These are phyloP conservation scores for Micrasema minimum DNA, from an alignment of 1,140 invertebrate genomes.

Conservation along the genomic window DNA sequence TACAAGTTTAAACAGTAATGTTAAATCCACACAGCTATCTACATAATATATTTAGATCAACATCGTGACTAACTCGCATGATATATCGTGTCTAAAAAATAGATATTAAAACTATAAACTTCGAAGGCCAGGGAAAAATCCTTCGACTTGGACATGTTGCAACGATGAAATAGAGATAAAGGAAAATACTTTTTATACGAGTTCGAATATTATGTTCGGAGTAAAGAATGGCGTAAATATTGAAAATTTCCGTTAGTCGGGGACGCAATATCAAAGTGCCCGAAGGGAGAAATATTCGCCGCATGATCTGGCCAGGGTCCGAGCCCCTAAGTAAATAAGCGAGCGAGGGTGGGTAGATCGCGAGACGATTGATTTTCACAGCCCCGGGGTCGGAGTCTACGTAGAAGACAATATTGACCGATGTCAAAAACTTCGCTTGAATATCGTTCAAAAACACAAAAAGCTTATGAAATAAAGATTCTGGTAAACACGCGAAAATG, in stretches of 20 bases:
- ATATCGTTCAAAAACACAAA: conserved; percentile 25
- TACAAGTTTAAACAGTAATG: neutral
- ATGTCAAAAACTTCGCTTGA: conserved; percentile 23
- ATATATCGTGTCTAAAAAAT: neutral
- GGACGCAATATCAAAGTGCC: conserved; percentile 11
- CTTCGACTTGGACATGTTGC: too few relatives aligned
- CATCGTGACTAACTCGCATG: conserved; percentile 10
- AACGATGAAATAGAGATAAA: too few relatives aligned
- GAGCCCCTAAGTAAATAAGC: conserved; percentile 1
- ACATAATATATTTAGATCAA: neutral
- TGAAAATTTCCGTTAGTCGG: neutral
- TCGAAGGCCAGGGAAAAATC: too few relatives aligned
- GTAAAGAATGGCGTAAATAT: conserved; percentile 12
- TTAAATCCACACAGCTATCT: conserved; percentile 18
- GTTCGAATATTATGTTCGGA: neutral
- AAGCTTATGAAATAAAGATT: conserved; percentile 22
- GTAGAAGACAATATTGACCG: conserved; percentile 21
- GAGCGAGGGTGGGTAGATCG: neutral
- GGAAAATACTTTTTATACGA: neutral
- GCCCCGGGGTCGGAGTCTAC: conserved; percentile 28
- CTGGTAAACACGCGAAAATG: conserved; percentile 3
- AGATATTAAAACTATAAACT: too few relatives aligned
- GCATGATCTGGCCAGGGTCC: conserved; percentile 23
- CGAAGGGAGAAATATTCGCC: conserved; percentile 25
- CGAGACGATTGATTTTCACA: conserved; percentile 34